Evolutionary conservation across 2,888 invertebrate genomes (phyloP), one percentile per base, ranked within the genome.

Genomic region (Lochmaea crataegi): DNA sequence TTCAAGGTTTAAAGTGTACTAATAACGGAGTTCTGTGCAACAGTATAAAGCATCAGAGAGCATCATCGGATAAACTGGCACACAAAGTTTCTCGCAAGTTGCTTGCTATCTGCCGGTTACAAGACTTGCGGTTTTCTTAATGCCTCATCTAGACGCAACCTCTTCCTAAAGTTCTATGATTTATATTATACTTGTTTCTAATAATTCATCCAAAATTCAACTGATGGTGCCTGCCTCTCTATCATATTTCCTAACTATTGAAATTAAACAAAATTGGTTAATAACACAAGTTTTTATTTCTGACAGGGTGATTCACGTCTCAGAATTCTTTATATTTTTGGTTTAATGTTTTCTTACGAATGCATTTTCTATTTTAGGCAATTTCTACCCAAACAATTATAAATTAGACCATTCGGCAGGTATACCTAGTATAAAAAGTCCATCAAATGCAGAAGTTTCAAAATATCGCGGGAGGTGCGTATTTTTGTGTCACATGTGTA

Each of bases 71-170:
- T 58, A 61, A 68, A 65, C 64, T 60, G 22, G 56, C 82, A 83
- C 81, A 81, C 82, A 82, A 84, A 84, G 81, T 63, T 83, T 85
- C 78, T 77, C 78, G 78, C 75, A 82, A 83, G 81, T 83, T 83
- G 80, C 82, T 83, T 83, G 79, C 82, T 83, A 83, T 84, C 83
- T 83, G 80, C 82, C 83, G 83, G 83, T 70, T 84, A 84, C 85
- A 84, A 83, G 84, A 80, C 82, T 82, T 85, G 85, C 81, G 85
- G 85, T 85, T 63, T 84, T 81, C 84, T 84, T 85, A 85, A 85
- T 84, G 84, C 82, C 79, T 81, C 81, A 80, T 53, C 83, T 72
- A 72, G 75, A 75, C 72, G 73, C 65, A 58, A 69, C 38, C 71
- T 71, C 68, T 68, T 65, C 73, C 82, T 80, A 80, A 82, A 81